A percentile compares a stretch with the other conserved stretches of the same genome.
Conservation (phyloP, 2,888 invertebrate genomes). For the Chymomyza procnemis region DNA sequence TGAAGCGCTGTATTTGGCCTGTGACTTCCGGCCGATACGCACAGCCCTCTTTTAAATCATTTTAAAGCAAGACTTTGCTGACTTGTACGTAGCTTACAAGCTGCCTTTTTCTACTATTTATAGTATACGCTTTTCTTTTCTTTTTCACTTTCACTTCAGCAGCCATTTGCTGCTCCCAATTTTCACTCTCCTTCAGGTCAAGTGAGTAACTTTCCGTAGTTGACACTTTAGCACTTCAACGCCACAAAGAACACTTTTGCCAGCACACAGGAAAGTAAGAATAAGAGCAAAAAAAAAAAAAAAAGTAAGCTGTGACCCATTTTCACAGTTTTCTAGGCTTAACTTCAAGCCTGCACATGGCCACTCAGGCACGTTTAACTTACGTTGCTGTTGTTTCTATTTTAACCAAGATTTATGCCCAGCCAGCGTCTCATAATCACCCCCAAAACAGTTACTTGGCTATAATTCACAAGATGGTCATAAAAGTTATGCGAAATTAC, state of each 20-base stretch:
- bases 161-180: neutral
- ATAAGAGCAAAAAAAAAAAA: too few relatives aligned
- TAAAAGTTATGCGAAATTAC: constrained; percentile 20
- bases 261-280: neutral
- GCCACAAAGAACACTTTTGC: neutral
- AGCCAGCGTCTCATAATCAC: constrained; percentile 3
- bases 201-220: constrained; percentile 30
- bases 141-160: neutral
- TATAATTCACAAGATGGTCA: neutral
- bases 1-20: neutral
- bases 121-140: neutral
- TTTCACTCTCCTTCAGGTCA: constrained; percentile 26
- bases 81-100: neutral
- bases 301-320: constrained; percentile 14
- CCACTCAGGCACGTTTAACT: constrained; percentile 12
- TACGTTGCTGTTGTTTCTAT: neutral
- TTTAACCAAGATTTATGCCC: constrained; percentile 6
- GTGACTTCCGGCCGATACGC: neutral
- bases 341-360: neutral
- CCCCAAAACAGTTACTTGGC: neutral
- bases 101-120: neutral
- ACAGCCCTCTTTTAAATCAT: neutral
- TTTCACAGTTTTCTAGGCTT: neutral
- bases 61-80: neutral
- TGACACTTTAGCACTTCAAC: neutral